A percentile compares a stretch with the other conserved stretches of the same genome.
Conservation (phyloP, 2,797 vertebrate genomes). For the Leptoclinus maculatus region DNA sequence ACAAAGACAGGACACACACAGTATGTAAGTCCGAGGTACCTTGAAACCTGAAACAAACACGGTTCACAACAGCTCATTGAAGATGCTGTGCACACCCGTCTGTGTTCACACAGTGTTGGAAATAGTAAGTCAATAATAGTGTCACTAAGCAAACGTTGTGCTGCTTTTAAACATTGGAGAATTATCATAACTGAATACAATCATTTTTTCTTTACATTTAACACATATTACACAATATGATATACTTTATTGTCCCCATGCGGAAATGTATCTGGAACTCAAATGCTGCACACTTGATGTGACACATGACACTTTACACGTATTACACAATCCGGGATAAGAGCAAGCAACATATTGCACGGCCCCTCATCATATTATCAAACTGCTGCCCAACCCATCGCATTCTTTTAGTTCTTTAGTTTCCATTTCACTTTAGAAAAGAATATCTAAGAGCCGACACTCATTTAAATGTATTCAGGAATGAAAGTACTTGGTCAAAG, state of each 20-base stretch:
- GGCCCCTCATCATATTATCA: no score
- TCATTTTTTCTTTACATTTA: neutral
- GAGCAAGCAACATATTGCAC: no score
- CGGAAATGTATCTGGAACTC: neutral
- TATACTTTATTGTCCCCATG: neutral
- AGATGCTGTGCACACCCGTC: constrained; percentile 11
- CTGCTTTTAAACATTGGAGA: neutral
- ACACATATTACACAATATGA: neutral
- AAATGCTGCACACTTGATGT: neutral
- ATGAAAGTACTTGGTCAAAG: neutral
- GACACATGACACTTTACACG: neutral
- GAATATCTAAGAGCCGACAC: neutral
- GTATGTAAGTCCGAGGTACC: constrained; percentile 42
- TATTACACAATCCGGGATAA: no score
- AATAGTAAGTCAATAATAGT: constrained; percentile 5
- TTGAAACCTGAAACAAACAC: constrained; percentile 46
- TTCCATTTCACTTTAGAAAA: neutral
- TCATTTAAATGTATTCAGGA: neutral
- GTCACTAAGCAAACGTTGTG: neutral
- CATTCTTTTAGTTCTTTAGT: neutral
- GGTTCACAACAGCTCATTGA: constrained; percentile 30
- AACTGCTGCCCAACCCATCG: neutral
- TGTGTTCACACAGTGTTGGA: constrained; percentile 6
- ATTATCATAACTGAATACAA: neutral
- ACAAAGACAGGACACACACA: constrained; percentile 63